These are phyloP conservation scores for Drosophila prolongata DNA, from an alignment of 2,888 invertebrate genomes.

Conservation along the genomic window DNA sequence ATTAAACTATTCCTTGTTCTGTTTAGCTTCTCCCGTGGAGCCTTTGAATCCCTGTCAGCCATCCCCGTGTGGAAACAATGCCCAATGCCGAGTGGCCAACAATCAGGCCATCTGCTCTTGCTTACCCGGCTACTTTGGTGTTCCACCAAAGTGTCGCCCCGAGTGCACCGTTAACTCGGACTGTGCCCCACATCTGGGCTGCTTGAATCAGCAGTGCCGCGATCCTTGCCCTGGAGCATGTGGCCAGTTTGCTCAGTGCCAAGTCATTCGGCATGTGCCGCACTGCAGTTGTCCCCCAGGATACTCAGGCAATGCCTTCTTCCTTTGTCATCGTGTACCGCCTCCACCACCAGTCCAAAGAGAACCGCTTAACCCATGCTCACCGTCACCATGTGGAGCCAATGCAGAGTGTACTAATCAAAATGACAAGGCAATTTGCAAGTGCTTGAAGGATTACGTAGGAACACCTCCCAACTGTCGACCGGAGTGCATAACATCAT, in stretches of 20 bases:
- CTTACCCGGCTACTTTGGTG: constrained; percentile 88
- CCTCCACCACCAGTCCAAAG: constrained; percentile 76
- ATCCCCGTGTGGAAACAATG: constrained; percentile 92
- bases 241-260: constrained; percentile 89
- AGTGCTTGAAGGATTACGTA: constrained; percentile 88
- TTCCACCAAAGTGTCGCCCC: constrained; percentile 90
- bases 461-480: constrained; percentile 92
- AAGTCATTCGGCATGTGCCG: constrained; percentile 89
- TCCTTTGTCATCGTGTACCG: constrained; percentile 85
- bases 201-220: constrained; percentile 89
- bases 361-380: constrained; percentile 85
- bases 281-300: constrained; percentile 88
- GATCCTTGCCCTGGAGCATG: constrained; percentile 92
- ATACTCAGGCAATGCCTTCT: constrained; percentile 91
- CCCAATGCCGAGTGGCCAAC: constrained; percentile 88
- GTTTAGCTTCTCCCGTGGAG: constrained; percentile 60
- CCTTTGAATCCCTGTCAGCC: constrained; percentile 87
- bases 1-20: background rate
- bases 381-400: constrained; percentile 87
- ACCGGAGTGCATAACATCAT: constrained; percentile 90
- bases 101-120: constrained; percentile 90
- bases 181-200: constrained; percentile 89
- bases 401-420: constrained; percentile 87
- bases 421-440: constrained; percentile 84
- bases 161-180: constrained; percentile 91